Evolutionary conservation across 1,140 invertebrate species (phyloP).

Genomic region (Drosophila rufa): DNA sequence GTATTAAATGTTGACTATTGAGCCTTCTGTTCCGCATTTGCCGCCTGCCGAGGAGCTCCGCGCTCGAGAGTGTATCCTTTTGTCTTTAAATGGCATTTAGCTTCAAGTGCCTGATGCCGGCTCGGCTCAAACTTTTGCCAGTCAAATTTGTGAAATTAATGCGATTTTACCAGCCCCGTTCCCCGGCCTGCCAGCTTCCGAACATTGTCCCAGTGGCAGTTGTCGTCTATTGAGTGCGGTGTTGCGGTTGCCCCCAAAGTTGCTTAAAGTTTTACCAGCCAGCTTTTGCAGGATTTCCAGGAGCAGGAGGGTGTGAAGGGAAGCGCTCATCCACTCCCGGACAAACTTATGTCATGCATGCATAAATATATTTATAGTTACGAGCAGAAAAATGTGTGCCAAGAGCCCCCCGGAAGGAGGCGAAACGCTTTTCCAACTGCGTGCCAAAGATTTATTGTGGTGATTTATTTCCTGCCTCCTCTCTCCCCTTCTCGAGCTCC

Average conservation of each 20-base stretch:
- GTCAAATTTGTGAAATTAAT: conserved; percentile 83
- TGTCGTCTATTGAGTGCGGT: conserved; percentile 51
- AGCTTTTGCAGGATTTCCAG: conserved; percentile 53
- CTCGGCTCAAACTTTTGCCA: conserved; percentile 68
- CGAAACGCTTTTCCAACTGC: conserved; percentile 63
- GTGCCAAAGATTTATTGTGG: conserved; percentile 82
- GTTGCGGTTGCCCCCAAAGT: conserved; percentile 62
- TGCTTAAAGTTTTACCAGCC: conserved; percentile 60
- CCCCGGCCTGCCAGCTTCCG: background rate
- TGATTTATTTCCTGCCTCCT: conserved; percentile 69
- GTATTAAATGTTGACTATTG: conserved; percentile 34
- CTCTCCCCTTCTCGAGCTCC: background rate
- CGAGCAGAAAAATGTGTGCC: conserved; percentile 69
- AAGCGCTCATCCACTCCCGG: conserved; percentile 58
- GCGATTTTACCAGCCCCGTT: conserved; percentile 54
- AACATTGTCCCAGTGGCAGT: conserved; percentile 55
- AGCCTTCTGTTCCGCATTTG: conserved; percentile 27
- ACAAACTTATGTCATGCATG: conserved; percentile 81
- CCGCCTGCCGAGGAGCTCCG: conserved; percentile 3
- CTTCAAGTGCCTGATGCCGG: conserved; percentile 67
- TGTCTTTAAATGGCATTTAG: conserved; percentile 80
- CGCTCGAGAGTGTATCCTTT: conserved; percentile 54
- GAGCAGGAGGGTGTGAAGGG: conserved; percentile 30
- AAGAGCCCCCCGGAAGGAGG: conserved; percentile 30
- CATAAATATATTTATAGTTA: conserved; percentile 82